phyloP scores from a whole-genome alignment of 2,888 invertebrate species.

The Chirona hameri region DNA sequence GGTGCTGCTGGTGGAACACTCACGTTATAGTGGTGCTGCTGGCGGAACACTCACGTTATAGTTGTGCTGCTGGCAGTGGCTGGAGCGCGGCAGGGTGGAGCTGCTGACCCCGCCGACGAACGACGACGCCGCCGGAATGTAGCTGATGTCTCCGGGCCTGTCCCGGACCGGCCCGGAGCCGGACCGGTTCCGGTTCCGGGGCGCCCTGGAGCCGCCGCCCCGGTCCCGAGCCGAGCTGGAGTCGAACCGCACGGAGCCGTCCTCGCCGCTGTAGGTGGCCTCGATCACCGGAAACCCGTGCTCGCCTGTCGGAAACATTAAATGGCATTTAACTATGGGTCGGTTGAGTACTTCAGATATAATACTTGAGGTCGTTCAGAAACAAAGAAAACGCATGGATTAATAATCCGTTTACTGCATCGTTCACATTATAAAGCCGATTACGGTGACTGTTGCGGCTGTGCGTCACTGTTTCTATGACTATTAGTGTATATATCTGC shows the following conservation, averaged over 20 bases:
- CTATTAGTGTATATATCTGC: no score
- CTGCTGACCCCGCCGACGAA: not conserved
- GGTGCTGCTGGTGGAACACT: no score
- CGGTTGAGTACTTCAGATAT: no score
- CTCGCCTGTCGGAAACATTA: not conserved
- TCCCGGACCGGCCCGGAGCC: no score
- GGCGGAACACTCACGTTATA: not conserved
- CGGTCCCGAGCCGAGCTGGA: no score
- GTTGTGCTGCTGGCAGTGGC: not conserved
- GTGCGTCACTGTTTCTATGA: no score
- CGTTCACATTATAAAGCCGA: no score
- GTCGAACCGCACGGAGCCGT: not conserved
- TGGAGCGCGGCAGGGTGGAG: not conserved
- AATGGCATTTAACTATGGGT: no score
- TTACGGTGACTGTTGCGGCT: no score
- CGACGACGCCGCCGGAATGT: not conserved
- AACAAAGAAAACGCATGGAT: no score
- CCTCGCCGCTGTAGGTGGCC: not conserved
- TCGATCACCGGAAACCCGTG: slow-evolving; percentile 1
- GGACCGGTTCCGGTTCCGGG: not conserved
- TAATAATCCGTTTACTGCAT: no score
- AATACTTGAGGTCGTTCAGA: no score
- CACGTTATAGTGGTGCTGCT: not conserved
- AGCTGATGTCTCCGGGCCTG: not conserved
- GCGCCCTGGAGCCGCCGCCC: not conserved